Evolutionary conservation across 2,797 vertebrate genomes (phyloP).

Genomic region (Poecilia velifera): DNA sequence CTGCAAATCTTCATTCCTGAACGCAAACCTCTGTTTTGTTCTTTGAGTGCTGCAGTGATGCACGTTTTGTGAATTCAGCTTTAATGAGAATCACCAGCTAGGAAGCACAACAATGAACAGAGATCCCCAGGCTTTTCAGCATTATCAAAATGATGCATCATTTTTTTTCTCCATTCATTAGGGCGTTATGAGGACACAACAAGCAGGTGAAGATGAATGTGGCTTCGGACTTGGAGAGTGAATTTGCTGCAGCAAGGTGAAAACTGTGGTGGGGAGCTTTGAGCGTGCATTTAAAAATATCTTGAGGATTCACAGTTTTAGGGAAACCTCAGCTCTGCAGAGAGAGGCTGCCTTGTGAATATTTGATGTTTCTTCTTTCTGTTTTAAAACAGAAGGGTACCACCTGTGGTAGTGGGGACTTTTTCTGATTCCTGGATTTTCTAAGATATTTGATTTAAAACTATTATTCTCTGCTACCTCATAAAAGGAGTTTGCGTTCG

Average conservation of each 20-base stretch:
- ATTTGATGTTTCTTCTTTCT: slow-evolving; percentile 36
- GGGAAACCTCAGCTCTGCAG: slow-evolving; percentile 55
- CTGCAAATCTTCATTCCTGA: slow-evolving; percentile 19
- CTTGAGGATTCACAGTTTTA: slow-evolving; percentile 45
- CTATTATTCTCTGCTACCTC: slow-evolving; percentile 32
- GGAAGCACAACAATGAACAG: slow-evolving; percentile 42
- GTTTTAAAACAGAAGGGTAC: slow-evolving; percentile 28
- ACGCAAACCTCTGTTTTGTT: slow-evolving; percentile 29
- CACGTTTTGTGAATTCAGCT: slow-evolving; percentile 38
- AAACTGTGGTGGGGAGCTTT: slow-evolving; percentile 29
- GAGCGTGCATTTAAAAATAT: slow-evolving; percentile 51
- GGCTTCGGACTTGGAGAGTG: slow-evolving; percentile 30
- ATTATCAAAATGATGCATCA: slow-evolving; percentile 32
- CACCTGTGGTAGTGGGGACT: slow-evolving; percentile 15
- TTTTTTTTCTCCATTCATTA: slow-evolving; percentile 25
- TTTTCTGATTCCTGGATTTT: slow-evolving; percentile 15
- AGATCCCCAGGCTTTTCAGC: slow-evolving; percentile 22
- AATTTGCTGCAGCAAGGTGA: slow-evolving; percentile 38
- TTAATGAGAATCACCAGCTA: slow-evolving; percentile 45
- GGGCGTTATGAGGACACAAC: slow-evolving; percentile 4
- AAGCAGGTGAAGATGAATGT: slow-evolving; percentile 21
- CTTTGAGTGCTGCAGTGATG: slow-evolving; percentile 55
- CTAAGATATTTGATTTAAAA: slow-evolving; percentile 30
- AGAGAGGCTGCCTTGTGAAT: slow-evolving; percentile 36
- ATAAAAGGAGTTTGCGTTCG: slow-evolving; percentile 40